Conservation (phyloP, 37 sponge, comb jelly and placozoan genomes). For the Beroe forskalii region DNA sequence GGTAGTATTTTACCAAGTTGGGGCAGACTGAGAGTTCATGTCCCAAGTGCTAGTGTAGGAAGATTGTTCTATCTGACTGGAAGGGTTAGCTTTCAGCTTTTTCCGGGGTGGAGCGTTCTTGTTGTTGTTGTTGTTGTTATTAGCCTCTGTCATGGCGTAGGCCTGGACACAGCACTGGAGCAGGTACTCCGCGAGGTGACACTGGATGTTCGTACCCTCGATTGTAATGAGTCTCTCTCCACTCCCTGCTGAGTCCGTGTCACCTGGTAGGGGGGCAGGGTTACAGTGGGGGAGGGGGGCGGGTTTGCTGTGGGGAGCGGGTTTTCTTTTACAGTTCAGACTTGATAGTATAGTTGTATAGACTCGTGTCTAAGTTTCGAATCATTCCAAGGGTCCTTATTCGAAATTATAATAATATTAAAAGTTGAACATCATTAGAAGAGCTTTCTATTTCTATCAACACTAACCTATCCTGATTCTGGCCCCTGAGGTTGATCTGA, state of each 20-base stretch:
- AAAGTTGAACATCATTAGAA: too few relatives aligned
- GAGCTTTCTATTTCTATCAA: too few relatives aligned
- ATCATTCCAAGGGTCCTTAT: too few relatives aligned
- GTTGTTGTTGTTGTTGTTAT: background rate
- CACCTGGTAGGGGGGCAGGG: too few relatives aligned
- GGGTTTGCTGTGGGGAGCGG: too few relatives aligned
- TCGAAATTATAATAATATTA: too few relatives aligned
- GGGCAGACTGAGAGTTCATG: background rate
- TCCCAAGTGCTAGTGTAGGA: background rate
- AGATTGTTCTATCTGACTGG: background rate
- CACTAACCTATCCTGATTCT: conserved; percentile 32
- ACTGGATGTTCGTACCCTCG: conserved; percentile 44
- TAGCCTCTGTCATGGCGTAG: background rate
- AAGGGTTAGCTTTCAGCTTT: background rate
- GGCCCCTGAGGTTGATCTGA: conserved; percentile 22
- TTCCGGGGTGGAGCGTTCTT: background rate
- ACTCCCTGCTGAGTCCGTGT: conserved; percentile 32
- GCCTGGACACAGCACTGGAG: conserved; percentile 56
- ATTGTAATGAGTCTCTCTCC: conserved; percentile 45
- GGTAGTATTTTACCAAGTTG: background rate
- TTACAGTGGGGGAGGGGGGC: too few relatives aligned
- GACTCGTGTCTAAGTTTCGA: too few relatives aligned
- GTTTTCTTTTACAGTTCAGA: too few relatives aligned
- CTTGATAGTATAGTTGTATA: too few relatives aligned
- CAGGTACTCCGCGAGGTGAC: conserved; percentile 58